Conservation (phyloP, 1,140 invertebrate genomes). For the Pseudomyrmex sp. region DNA sequence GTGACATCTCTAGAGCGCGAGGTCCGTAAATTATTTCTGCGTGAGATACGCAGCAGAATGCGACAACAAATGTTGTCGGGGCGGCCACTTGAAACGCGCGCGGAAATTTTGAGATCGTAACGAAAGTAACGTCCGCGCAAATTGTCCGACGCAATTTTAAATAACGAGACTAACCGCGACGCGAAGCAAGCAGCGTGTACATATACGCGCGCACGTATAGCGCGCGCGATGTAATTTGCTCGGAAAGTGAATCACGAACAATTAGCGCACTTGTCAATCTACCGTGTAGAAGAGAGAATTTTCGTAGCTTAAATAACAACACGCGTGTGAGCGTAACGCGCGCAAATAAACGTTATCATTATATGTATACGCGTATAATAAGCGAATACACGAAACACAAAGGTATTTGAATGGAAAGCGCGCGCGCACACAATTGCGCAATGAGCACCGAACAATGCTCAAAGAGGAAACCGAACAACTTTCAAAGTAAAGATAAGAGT, state of each 20-base stretch:
- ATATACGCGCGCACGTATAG: too few species aligned
- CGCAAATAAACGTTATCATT: too few species aligned
- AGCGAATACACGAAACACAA: background rate
- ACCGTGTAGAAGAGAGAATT: background rate
- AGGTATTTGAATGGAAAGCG: background rate
- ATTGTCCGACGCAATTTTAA: constrained; percentile 3
- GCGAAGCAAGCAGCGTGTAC: too few species aligned
- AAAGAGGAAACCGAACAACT: background rate
- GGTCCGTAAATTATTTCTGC: constrained; percentile 29
- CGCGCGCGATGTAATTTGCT: background rate
- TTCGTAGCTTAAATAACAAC: background rate
- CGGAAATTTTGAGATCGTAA: constrained; percentile 13
- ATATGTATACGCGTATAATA: too few species aligned
- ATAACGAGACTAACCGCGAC: background rate
- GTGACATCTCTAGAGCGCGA: background rate
- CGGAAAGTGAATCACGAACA: background rate
- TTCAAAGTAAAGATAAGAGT: background rate
- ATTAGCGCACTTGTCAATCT: background rate
- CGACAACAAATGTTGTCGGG: constrained; percentile 7
- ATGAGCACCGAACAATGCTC: background rate
- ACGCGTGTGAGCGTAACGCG: background rate
- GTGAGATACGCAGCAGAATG: constrained; percentile 17
- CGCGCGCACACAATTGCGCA: background rate
- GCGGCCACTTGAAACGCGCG: background rate
- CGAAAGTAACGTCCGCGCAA: background rate